Evolutionary conservation across 2,113 vertebrate species (phyloP).

Genomic region (Maylandia zebra): DNA sequence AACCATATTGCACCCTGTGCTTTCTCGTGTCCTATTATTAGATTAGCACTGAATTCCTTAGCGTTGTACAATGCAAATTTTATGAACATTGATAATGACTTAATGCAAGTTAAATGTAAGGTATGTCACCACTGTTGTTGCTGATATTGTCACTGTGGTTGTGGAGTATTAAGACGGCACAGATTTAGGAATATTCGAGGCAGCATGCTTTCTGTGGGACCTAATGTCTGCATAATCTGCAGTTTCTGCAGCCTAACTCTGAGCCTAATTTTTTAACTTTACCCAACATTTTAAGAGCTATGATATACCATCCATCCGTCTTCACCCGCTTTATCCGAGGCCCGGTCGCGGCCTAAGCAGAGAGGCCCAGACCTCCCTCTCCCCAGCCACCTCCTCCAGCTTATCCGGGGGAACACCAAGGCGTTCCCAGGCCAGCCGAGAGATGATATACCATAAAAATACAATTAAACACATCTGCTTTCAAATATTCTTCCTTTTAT

Average conservation of each 20-base stretch:
- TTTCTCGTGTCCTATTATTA: neutral
- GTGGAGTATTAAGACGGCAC: neutral
- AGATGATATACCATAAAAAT: neutral
- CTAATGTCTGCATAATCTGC: neutral
- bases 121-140: neutral
- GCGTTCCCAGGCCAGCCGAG: too few relatives aligned
- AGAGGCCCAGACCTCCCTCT: too few relatives aligned
- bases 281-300: neutral
- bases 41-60: neutral
- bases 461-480: neutral
- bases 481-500: neutral
- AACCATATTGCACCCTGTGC: neutral
- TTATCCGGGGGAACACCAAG: too few relatives aligned
- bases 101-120: neutral
- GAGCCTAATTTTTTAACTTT: neutral
- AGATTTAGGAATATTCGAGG: accelerated
- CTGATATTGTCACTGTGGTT: neutral
- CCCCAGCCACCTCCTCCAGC: too few relatives aligned
- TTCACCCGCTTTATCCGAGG: too few relatives aligned
- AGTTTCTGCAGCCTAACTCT: neutral
- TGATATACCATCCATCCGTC: neutral
- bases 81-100: neutral
- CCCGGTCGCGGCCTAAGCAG: too few relatives aligned
- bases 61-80: neutral
- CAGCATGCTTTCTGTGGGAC: neutral